These are phyloP conservation scores for Crematogaster levior DNA, from an alignment of 2,888 invertebrate species.

Conservation along the genomic window DNA sequence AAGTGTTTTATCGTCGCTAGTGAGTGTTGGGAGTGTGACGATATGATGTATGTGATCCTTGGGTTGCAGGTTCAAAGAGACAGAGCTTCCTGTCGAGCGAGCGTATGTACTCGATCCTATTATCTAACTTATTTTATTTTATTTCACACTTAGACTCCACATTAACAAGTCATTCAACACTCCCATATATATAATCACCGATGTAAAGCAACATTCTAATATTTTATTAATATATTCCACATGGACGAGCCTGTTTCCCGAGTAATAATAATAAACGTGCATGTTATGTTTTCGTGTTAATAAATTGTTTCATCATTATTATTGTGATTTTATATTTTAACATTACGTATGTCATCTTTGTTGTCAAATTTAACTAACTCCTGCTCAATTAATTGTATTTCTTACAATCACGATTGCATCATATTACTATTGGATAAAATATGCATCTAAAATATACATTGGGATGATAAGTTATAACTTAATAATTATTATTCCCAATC, in stretches of 20 bases:
- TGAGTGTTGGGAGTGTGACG: constrained; percentile 76
- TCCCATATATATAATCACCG: constrained; percentile 65
- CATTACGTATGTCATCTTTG: not conserved
- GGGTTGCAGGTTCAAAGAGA: constrained; percentile 94
- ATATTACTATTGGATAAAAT: not conserved
- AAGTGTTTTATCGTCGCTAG: constrained; percentile 58
- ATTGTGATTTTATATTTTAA: not conserved
- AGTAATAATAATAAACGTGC: constrained; percentile 14
- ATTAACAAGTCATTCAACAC: constrained; percentile 72
- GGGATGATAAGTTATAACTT: not conserved
- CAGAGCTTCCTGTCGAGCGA: constrained; percentile 93
- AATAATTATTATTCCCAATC: not conserved
- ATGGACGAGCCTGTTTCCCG: not conserved
- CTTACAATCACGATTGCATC: constrained; percentile 11
- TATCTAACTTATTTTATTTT: constrained; percentile 82
- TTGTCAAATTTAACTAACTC: constrained; percentile 4
- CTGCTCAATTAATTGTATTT: not conserved
- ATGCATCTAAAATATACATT: not conserved
- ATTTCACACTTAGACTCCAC: constrained; percentile 62
- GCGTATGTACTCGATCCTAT: constrained; percentile 91
- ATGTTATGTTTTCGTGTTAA: constrained; percentile 29
- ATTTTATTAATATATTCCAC: constrained; percentile 13
- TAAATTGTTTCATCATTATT: constrained; percentile 1
- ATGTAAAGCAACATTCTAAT: constrained; percentile 10
- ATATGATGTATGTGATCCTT: constrained; percentile 83